Conservation (phyloP, 2,113 vertebrate species). For the Indicator indicator region DNA sequence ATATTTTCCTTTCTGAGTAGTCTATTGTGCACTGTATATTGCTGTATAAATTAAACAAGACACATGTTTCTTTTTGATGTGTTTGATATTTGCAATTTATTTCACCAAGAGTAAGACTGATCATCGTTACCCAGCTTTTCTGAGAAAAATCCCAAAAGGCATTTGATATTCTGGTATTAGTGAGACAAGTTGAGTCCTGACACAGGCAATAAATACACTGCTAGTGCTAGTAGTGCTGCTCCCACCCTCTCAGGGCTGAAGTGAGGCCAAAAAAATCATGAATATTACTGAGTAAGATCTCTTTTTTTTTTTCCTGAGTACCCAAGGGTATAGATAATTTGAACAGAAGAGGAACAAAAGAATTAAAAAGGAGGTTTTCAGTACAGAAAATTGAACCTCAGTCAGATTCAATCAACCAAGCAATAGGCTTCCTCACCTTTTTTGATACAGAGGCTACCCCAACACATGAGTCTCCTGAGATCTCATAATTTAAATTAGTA, state of each 20-base stretch:
- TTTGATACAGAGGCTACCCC: background rate
- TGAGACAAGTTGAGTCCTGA: background rate
- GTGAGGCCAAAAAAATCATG: background rate
- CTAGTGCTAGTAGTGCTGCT: background rate
- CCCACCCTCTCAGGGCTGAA: background rate
- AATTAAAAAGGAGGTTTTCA: slow-evolving; percentile 48
- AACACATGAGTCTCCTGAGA: background rate
- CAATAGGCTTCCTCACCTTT: slow-evolving; percentile 32
- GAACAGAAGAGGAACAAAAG: slow-evolving; percentile 39
- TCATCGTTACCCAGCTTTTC: background rate
- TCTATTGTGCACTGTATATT: background rate
- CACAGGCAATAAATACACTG: background rate
- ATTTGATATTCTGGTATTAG: background rate
- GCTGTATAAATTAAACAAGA: background rate
- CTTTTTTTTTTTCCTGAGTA: slow-evolving; percentile 8
- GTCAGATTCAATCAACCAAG: slow-evolving; percentile 42
- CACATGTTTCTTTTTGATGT: background rate
- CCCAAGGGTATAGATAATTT: slow-evolving; percentile 19
- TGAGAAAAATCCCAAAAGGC: background rate
- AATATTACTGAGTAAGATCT: background rate
- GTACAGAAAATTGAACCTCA: slow-evolving; percentile 46
- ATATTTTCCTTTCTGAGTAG: background rate
- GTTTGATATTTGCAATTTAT: background rate
- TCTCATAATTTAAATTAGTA: slow-evolving; percentile 15
- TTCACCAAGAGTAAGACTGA: background rate